Evolutionary conservation across 2,113 vertebrate species (phyloP).

Genomic region (Naja naja): DNA sequence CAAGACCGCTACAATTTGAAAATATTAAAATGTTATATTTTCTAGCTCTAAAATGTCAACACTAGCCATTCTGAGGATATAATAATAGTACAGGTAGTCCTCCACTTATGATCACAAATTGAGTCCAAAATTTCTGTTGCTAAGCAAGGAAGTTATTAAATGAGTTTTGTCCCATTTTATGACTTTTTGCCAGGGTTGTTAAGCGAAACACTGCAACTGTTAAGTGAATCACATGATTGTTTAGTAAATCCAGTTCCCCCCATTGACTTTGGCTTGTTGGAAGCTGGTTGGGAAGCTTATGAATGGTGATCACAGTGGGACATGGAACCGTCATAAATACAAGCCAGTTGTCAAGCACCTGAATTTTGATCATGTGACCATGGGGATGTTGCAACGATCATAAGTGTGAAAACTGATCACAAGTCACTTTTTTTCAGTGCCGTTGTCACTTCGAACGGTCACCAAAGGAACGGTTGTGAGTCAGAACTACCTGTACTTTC

Average conservation of each 20-base stretch:
- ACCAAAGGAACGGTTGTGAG: neutral
- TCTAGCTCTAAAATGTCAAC: conserved; percentile 9
- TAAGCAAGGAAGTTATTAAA: neutral
- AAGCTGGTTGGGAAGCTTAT: neutral
- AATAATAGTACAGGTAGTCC: neutral
- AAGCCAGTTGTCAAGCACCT: neutral
- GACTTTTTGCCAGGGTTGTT: neutral
- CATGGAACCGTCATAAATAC: neutral
- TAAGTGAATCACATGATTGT: neutral
- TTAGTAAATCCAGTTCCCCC: neutral
- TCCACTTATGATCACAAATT: neutral
- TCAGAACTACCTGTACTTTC: neutral
- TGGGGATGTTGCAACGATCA: neutral
- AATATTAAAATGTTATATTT: conserved; percentile 73
- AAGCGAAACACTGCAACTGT: neutral
- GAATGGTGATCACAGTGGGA: neutral
- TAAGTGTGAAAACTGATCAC: neutral
- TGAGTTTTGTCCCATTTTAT: neutral
- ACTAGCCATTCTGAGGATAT: neutral
- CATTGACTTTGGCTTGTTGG: neutral
- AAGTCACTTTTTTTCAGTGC: neutral
- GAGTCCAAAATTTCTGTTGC: neutral
- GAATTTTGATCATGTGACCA: neutral
- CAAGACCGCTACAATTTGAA: conserved; percentile 88
- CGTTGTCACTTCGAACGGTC: neutral